Conservation (phyloP, 2,888 invertebrate species). For the Cyrtodaria siliqua region DNA sequence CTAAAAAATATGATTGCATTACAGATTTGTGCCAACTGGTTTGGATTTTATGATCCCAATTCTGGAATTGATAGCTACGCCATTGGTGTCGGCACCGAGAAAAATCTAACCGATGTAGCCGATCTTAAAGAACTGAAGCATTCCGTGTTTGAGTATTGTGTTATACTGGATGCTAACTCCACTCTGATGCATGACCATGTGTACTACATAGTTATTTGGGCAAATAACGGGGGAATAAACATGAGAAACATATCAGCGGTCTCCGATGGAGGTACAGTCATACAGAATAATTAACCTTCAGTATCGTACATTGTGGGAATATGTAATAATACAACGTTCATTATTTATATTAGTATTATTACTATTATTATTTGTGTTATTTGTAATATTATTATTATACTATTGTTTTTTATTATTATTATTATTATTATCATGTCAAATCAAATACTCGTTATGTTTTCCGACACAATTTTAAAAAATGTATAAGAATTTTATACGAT, state of each 20-base stretch:
- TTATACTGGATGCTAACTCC: slow-evolving; percentile 38
- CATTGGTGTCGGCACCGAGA: slow-evolving; percentile 56
- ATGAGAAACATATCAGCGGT: slow-evolving; percentile 63
- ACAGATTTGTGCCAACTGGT: slow-evolving; percentile 77
- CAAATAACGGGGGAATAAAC: slow-evolving; percentile 70
- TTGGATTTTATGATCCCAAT: slow-evolving; percentile 72
- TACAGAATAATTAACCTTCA: no score
- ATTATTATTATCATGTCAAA: no score
- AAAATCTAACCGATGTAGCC: slow-evolving; percentile 45
- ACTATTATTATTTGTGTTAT: no score
- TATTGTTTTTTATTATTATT: no score
- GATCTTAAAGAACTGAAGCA: slow-evolving; percentile 37
- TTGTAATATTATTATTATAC: no score
- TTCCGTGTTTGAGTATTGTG: slow-evolving; percentile 53
- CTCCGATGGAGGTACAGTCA: slow-evolving; percentile 74
- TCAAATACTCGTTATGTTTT: no score
- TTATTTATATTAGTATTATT: no score
- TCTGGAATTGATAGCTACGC: slow-evolving; percentile 71
- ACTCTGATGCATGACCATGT: slow-evolving; percentile 60
- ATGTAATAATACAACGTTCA: no score
- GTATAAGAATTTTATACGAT: no score
- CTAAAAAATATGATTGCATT: no score
- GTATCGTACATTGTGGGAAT: no score
- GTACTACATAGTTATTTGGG: slow-evolving; percentile 67
- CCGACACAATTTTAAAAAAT: no score